These are phyloP conservation scores for Perca flavescens DNA, from an alignment of 2,113 vertebrate species.

Conservation along the genomic window DNA sequence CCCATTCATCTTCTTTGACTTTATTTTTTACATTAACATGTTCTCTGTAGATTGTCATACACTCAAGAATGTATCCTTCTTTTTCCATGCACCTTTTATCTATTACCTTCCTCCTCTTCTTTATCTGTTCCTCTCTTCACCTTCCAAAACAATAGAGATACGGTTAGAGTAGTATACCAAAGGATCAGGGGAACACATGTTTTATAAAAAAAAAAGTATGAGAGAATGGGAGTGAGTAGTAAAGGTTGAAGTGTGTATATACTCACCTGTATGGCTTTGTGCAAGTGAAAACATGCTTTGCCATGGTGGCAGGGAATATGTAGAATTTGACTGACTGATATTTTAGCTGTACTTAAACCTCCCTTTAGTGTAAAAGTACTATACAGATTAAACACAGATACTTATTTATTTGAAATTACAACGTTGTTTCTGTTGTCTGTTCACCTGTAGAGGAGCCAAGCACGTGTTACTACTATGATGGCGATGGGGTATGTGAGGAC, in stretches of 20 bases:
- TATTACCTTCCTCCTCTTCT: conserved; percentile 1
- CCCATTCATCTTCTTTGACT: conserved; percentile 8
- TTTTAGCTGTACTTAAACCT: neutral
- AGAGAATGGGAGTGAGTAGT: neutral
- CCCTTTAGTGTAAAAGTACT: neutral
- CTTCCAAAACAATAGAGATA: conserved; percentile 27
- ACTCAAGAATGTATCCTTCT: conserved; percentile 10
- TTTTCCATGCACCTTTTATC: conserved; percentile 15
- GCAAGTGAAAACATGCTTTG: neutral
- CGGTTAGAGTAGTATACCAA: neutral
- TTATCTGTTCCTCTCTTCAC: conserved; percentile 29
- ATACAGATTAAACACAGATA: neutral
- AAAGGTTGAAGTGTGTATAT: neutral
- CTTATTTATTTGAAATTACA: neutral
- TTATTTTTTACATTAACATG: conserved; percentile 14
- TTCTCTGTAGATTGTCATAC: conserved; percentile 4
- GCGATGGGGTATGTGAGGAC: conserved; percentile 96
- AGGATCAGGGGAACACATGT: conserved; percentile 1
- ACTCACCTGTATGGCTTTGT: neutral
- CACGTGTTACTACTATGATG: conserved; percentile 96
- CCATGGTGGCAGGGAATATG: neutral
- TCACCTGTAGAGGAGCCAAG: conserved; percentile 91
- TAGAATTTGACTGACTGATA: neutral
- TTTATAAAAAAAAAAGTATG: conserved; percentile 4
- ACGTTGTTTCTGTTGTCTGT: conserved; percentile 4